phyloP scores from a whole-genome alignment of 2,888 invertebrate species.

The Psylliodes chrysocephalus region DNA sequence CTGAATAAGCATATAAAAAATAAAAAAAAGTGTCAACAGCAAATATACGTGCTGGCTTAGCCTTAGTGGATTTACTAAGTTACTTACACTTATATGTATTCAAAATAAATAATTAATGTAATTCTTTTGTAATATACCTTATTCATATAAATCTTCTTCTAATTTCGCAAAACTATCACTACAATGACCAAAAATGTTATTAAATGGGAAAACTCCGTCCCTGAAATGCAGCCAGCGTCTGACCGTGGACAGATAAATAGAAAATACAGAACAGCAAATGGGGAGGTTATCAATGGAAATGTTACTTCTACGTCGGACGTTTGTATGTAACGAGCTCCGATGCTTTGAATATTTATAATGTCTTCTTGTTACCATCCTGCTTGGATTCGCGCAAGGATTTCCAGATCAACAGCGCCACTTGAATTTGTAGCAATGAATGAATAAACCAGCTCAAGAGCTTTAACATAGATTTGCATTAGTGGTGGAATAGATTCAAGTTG shows the following conservation, averaged over 20 bases:
- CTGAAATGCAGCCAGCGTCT: background rate
- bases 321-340: constrained; percentile 10
- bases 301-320: constrained; percentile 11
- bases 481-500: background rate
- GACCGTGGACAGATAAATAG: constrained; percentile 11
- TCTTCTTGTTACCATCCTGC: constrained; percentile 1
- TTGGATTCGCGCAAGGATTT: background rate
- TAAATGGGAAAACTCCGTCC: too few relatives aligned
- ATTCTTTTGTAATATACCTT: too few relatives aligned
- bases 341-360: constrained; percentile 13
- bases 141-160: too few relatives aligned
- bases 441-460: background rate
- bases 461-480: background rate
- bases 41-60: too few relatives aligned
- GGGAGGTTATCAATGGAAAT: constrained; percentile 15
- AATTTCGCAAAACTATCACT: too few relatives aligned
- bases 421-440: constrained; percentile 6
- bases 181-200: too few relatives aligned
- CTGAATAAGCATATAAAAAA: too few relatives aligned
- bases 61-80: too few relatives aligned
- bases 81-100: too few relatives aligned
- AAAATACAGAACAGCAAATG: background rate
- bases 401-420: background rate
- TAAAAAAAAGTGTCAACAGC: too few relatives aligned
- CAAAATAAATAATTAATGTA: too few relatives aligned